A percentile compares a stretch with the other conserved stretches of the same genome.
Evolutionary conservation across 2,888 invertebrate genomes (phyloP).

Genomic region (Acronicta alni): DNA sequence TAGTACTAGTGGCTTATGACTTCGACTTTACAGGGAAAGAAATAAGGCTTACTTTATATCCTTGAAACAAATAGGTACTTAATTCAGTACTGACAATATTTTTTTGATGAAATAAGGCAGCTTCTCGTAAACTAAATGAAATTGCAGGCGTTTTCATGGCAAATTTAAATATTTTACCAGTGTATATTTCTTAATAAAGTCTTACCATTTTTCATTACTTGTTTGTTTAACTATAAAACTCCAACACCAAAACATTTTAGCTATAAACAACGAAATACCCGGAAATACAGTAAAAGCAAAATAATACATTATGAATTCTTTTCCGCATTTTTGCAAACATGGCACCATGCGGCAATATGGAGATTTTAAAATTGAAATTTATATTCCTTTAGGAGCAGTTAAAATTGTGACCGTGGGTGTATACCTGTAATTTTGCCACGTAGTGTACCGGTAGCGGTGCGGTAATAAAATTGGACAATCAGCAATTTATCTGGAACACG

Average conservation of each 20-base stretch:
- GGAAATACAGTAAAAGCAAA: constrained; percentile 36
- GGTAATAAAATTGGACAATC: constrained; percentile 11
- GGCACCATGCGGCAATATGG: constrained; percentile 61
- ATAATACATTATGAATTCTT: constrained; percentile 53
- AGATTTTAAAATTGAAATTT: constrained; percentile 83
- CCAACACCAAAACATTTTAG: constrained; percentile 21
- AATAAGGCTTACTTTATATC: no score
- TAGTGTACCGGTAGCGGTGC: constrained; percentile 36
- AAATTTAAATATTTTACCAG: neutral
- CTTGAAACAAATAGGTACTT: no score
- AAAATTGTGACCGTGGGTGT: constrained; percentile 61
- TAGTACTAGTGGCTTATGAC: no score
- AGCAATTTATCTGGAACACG: constrained; percentile 1
- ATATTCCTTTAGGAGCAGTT: constrained; percentile 76
- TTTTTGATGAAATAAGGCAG: no score
- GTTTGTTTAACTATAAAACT: constrained; percentile 39
- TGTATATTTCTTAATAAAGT: constrained; percentile 28
- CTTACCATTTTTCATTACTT: constrained; percentile 11
- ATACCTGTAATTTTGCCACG: constrained; percentile 46
- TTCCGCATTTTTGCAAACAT: constrained; percentile 52
- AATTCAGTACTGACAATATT: no score
- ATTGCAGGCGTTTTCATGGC: neutral
- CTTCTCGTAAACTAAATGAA: no score
- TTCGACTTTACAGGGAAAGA: no score
- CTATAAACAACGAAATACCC: constrained; percentile 26